These are phyloP conservation scores for Lasiommata megera DNA, from an alignment of 2,888 invertebrate genomes.

Conservation along the genomic window DNA sequence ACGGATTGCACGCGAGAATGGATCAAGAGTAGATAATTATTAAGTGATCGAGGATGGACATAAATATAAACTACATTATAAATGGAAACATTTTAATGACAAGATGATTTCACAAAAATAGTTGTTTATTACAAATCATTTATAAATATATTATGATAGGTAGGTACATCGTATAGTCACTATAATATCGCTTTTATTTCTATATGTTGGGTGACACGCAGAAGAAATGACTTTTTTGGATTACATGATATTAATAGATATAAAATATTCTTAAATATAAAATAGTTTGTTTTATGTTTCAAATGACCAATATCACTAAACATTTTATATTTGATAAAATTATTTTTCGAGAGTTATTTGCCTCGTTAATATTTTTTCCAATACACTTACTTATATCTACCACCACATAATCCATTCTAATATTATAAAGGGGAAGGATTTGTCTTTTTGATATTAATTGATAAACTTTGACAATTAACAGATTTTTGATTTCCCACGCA, in stretches of 20 bases:
- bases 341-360: too few species aligned
- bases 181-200: conserved; percentile 20
- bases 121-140: conserved; percentile 34
- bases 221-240: not conserved
- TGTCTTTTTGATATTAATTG: too few species aligned
- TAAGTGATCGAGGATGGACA: not conserved
- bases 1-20: too few species aligned
- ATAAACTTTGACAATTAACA: too few species aligned
- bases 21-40: too few species aligned
- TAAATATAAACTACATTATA: conserved; percentile 39
- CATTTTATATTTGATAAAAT: too few species aligned
- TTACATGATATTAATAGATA: conserved; percentile 1
- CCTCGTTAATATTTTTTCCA: too few species aligned
- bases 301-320: not conserved
- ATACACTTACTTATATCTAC: too few species aligned
- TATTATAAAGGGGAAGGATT: too few species aligned
- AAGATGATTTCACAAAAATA: conserved; percentile 66
- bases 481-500: too few species aligned
- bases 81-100: conserved; percentile 70
- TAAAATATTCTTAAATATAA: not conserved
- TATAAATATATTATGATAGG: conserved; percentile 1
- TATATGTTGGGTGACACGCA: conserved; percentile 3
- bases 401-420: too few species aligned
- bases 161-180: conserved; percentile 1
- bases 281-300: not conserved